Evolutionary conservation across 2,113 vertebrate genomes (phyloP).

Genomic region (Irena cyanogastra): DNA sequence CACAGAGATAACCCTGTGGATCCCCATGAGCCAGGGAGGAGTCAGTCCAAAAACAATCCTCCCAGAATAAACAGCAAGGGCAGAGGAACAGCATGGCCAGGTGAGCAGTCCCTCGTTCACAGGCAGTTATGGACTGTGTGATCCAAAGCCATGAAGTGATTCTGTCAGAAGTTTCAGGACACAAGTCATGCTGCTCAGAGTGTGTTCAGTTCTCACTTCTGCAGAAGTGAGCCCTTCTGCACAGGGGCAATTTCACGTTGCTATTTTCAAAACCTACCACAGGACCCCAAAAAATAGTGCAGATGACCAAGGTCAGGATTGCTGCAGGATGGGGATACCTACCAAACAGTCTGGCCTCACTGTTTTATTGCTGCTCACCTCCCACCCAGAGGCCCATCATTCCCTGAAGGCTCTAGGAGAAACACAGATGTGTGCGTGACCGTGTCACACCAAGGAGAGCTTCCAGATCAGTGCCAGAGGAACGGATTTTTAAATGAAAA

Average conservation of each 20-base stretch:
- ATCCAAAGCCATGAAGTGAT: neutral
- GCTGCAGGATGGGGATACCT: neutral
- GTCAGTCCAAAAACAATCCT: neutral
- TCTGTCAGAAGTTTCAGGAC: neutral
- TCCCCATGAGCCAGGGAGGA: neutral
- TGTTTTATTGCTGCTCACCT: neutral
- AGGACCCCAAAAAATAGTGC: neutral
- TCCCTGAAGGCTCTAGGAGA: neutral
- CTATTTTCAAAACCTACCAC: neutral
- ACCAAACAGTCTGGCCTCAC: neutral
- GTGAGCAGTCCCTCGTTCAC: neutral
- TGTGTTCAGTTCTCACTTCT: neutral
- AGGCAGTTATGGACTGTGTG: neutral
- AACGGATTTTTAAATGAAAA: neutral
- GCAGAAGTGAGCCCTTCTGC: neutral
- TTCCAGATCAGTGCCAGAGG: neutral
- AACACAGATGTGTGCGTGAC: neutral
- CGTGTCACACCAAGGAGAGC: neutral
- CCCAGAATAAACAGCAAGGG: neutral
- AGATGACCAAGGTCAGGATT: neutral
- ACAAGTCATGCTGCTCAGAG: accelerated
- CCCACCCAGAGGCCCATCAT: neutral
- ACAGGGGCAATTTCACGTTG: neutral
- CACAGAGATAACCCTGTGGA: accelerated
- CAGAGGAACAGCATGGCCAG: neutral